phyloP scores from a whole-genome alignment of 1,140 invertebrate species.

The Halesus radiatus region DNA sequence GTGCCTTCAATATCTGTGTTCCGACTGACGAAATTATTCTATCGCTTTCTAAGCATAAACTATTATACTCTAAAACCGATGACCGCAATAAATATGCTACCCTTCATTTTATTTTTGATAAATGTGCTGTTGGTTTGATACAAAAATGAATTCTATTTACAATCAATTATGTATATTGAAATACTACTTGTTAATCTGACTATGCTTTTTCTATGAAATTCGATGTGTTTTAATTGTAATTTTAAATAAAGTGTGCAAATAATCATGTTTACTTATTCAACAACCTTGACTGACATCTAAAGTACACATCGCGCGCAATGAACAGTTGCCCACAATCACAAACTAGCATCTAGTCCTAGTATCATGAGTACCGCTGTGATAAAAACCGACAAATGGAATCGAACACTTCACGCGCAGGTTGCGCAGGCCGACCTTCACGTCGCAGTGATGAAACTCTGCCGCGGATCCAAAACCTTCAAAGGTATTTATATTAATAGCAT shows the following conservation, averaged over 20 bases:
- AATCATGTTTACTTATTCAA: neutral
- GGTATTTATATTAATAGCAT: no score
- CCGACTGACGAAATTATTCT: conserved; percentile 53
- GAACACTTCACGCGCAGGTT: no score
- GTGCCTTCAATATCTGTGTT: conserved; percentile 58
- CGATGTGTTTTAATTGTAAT: conserved; percentile 52
- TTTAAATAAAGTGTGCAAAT: conserved; percentile 55
- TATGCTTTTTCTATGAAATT: conserved; percentile 58
- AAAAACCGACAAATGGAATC: no score
- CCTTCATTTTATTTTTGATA: conserved; percentile 56
- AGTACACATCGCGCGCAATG: no score
- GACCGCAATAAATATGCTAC: conserved; percentile 20
- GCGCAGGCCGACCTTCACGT: no score
- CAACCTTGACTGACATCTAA: no score
- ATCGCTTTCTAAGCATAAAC: conserved; percentile 52
- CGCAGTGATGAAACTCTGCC: no score
- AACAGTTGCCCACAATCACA: no score
- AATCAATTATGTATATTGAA: conserved; percentile 37
- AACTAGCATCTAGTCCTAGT: no score
- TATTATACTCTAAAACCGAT: conserved; percentile 35
- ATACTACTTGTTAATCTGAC: conserved; percentile 53
- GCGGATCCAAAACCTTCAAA: no score
- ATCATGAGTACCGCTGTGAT: no score
- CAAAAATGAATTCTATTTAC: conserved; percentile 44
- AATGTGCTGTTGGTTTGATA: conserved; percentile 49